A percentile compares a stretch with the other conserved stretches of the same genome.
Conservation (phyloP, 2,797 vertebrate species). For the Anguilla marmorata region DNA sequence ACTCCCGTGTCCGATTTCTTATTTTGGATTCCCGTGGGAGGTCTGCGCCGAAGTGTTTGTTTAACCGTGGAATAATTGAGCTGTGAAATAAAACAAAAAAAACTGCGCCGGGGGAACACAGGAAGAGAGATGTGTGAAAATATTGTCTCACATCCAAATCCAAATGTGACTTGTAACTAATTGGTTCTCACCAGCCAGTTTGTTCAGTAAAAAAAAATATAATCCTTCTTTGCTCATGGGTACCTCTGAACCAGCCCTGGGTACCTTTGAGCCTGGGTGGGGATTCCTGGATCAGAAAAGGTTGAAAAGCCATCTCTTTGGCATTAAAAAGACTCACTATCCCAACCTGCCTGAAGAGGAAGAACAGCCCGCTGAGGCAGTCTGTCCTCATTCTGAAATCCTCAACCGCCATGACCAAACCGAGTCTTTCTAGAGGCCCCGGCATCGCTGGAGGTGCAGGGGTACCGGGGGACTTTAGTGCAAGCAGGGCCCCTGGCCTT, state of each 20-base stretch:
- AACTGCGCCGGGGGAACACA: neutral
- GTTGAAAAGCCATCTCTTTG: constrained; percentile 18
- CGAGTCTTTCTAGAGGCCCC: neutral
- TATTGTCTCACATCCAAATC: constrained; percentile 49
- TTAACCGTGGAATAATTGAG: neutral
- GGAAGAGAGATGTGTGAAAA: constrained; percentile 5
- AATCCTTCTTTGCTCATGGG: neutral
- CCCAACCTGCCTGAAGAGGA: neutral
- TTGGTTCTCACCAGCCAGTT: constrained; percentile 44
- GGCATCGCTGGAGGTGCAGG: neutral
- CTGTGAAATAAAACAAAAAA: neutral
- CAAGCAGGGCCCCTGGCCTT: neutral
- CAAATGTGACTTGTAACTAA: constrained; percentile 46
- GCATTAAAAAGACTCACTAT: neutral
- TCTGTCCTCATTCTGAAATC: neutral
- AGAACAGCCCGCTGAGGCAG: neutral
- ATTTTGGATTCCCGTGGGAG: neutral
- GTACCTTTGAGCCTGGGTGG: neutral
- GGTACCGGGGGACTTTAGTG: neutral
- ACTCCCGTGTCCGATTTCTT: neutral
- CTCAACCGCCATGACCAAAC: neutral
- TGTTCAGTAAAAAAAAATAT: neutral
- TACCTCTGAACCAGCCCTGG: neutral
- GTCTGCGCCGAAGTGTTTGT: neutral
- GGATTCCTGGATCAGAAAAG: neutral